Conservation (phyloP, 2,888 invertebrate genomes). For the Pachycephus smyrnensis region DNA sequence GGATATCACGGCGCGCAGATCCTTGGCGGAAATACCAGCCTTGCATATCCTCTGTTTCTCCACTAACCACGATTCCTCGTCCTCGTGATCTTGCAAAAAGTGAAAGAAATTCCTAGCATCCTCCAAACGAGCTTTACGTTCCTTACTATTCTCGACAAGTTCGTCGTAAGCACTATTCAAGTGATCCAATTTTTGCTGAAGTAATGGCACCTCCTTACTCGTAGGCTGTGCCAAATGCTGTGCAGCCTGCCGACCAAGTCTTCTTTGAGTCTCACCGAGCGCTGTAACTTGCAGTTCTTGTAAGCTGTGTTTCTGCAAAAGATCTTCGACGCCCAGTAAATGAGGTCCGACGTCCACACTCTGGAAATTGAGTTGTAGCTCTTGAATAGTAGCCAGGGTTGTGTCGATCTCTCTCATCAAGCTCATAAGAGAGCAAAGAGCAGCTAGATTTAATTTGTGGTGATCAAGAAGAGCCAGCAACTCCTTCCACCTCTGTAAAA, state of each 20-base stretch:
- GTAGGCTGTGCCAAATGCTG: conserved; percentile 55
- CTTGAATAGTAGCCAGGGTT: conserved; percentile 83
- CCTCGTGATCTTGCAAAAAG: conserved; percentile 96
- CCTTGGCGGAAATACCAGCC: conserved; percentile 93
- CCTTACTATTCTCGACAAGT: conserved; percentile 78
- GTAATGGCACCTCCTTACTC: conserved; percentile 67
- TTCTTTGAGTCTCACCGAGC: conserved; percentile 85
- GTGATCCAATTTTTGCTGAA: conserved; percentile 80
- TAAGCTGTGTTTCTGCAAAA: conserved; percentile 92
- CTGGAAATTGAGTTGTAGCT: conserved; percentile 82
- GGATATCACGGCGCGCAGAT: conserved; percentile 89
- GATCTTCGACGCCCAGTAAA: conserved; percentile 92
- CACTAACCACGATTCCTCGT: conserved; percentile 96
- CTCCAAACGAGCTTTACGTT: conserved; percentile 86
- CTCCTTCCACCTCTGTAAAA: conserved; percentile 88
- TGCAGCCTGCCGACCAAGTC: conserved; percentile 77
- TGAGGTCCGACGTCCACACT: conserved; percentile 94
- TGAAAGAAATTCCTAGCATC: conserved; percentile 95
- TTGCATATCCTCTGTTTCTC: conserved; percentile 95
- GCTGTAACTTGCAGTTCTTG: conserved; percentile 88
- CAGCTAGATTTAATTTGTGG: conserved; percentile 80
- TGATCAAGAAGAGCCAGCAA: conserved; percentile 87
- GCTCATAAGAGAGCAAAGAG: conserved; percentile 87
- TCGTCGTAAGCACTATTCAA: conserved; percentile 84
- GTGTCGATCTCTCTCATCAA: conserved; percentile 93